Percentiles rank a stretch among this genome's conserved stretches.
phyloP scores from a whole-genome alignment of 2,113 vertebrate genomes.

The Leptobrachium ailaonicum region DNA sequence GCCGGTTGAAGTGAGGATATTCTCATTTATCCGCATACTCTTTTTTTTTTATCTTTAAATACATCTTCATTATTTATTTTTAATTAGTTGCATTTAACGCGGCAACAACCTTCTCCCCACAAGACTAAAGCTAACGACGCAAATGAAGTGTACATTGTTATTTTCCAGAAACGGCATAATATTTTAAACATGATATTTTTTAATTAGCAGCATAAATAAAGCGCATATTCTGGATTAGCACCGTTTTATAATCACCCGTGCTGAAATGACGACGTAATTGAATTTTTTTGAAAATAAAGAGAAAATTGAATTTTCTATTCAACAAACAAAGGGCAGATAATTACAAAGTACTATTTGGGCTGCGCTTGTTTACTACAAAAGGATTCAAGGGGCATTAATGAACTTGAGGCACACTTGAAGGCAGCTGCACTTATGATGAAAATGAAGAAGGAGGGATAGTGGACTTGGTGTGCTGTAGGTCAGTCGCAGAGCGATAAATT shows the following conservation, averaged over 20 bases:
- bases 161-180: slow-evolving; percentile 34
- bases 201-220: slow-evolving; percentile 45
- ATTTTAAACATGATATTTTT: slow-evolving; percentile 44
- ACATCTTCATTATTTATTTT: slow-evolving; percentile 63
- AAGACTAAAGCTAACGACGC: slow-evolving; percentile 56
- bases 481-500: slow-evolving; percentile 73
- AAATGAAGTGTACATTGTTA: slow-evolving; percentile 53
- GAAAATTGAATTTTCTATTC: slow-evolving; percentile 55
- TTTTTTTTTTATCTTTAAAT: slow-evolving; percentile 68
- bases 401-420: slow-evolving; percentile 65
- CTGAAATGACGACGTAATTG: slow-evolving; percentile 28
- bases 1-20: slow-evolving; percentile 56
- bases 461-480: slow-evolving; percentile 67
- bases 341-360: slow-evolving; percentile 57
- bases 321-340: slow-evolving; percentile 53
- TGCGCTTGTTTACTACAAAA: slow-evolving; percentile 65
- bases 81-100: slow-evolving; percentile 65
- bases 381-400: slow-evolving; percentile 61
- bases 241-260: slow-evolving; percentile 46
- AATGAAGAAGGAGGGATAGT: slow-evolving; percentile 69
- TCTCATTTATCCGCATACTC: background rate
- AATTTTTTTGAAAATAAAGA: slow-evolving; percentile 52
- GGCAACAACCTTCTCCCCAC: slow-evolving; percentile 40
- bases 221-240: slow-evolving; percentile 32
- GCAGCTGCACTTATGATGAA: slow-evolving; percentile 73